Evolutionary conservation across 1,140 invertebrate genomes (phyloP).

Genomic region (Glomeris maerens): DNA sequence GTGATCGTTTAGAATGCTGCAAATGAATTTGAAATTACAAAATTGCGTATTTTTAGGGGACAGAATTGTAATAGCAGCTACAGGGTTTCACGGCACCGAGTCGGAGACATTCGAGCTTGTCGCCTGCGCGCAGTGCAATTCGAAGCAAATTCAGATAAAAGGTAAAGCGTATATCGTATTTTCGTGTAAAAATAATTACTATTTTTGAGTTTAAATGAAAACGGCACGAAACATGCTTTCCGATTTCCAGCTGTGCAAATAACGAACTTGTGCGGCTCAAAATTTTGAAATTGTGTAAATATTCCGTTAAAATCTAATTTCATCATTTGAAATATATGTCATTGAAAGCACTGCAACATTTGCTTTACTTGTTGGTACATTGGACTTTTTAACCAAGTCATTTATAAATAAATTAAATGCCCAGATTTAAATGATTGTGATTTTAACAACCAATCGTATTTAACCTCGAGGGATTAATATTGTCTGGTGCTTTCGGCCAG

Average conservation of each 20-base stretch:
- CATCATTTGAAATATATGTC: not conserved
- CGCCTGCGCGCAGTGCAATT: slow-evolving; percentile 15
- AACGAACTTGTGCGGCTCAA: not conserved
- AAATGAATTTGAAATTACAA: too few relatives aligned
- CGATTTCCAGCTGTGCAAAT: not conserved
- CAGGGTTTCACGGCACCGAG: slow-evolving; percentile 21
- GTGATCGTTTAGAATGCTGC: too few relatives aligned
- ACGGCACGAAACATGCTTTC: not conserved
- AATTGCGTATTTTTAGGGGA: slow-evolving; percentile 12
- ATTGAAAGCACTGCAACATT: not conserved
- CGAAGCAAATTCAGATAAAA: slow-evolving; percentile 16
- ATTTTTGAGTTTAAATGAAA: not conserved
- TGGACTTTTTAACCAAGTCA: too few relatives aligned
- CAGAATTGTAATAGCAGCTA: slow-evolving; percentile 19
- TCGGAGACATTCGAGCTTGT: slow-evolving; percentile 19
- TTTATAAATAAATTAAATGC: too few relatives aligned
- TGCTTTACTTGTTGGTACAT: too few relatives aligned
- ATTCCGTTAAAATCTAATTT: not conserved
- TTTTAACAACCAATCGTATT: too few relatives aligned
- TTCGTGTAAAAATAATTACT: not conserved
- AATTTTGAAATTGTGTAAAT: not conserved
- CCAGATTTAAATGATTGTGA: too few relatives aligned
- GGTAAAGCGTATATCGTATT: slow-evolving; percentile 13
- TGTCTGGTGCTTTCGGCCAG: too few relatives aligned
- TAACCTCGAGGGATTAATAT: too few relatives aligned